Conservation (phyloP, 2,113 vertebrate genomes). For the Gorsachius goisagi region DNA sequence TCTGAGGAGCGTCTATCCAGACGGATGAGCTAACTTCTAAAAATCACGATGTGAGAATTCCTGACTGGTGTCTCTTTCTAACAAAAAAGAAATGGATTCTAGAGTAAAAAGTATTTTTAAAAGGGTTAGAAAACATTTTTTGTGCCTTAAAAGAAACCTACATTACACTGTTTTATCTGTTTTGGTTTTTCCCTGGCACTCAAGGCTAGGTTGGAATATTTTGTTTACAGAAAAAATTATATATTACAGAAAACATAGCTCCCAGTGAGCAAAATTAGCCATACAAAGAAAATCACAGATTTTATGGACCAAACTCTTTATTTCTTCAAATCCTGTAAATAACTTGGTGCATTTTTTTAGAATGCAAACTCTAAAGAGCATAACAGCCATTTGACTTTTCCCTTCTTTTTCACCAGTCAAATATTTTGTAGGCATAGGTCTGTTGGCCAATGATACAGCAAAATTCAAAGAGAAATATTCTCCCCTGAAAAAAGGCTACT, state of each 20-base stretch:
- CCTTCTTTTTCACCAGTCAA: background rate
- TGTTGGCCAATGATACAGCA: background rate
- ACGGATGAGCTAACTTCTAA: background rate
- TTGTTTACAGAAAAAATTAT: background rate
- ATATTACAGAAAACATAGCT: background rate
- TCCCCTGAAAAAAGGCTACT: background rate
- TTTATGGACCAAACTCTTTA: background rate
- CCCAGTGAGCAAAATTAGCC: background rate
- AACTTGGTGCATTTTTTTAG: background rate
- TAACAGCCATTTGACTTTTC: background rate
- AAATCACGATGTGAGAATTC: rapidly evolving
- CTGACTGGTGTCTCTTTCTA: background rate
- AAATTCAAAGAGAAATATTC: background rate
- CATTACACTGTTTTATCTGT: background rate
- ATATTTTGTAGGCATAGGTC: background rate
- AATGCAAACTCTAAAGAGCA: background rate
- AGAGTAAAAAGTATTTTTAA: background rate
- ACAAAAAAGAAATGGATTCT: background rate
- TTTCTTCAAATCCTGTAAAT: background rate
- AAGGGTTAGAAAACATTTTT: background rate
- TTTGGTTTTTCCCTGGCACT: background rate
- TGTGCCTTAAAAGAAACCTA: background rate
- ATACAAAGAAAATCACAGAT: background rate
- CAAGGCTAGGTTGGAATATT: background rate
- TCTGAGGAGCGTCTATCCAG: background rate